A percentile compares a stretch with the other conserved stretches of the same genome.
phyloP scores from a whole-genome alignment of 1,140 invertebrate species.

The Bombus haemorrhoidalis region DNA sequence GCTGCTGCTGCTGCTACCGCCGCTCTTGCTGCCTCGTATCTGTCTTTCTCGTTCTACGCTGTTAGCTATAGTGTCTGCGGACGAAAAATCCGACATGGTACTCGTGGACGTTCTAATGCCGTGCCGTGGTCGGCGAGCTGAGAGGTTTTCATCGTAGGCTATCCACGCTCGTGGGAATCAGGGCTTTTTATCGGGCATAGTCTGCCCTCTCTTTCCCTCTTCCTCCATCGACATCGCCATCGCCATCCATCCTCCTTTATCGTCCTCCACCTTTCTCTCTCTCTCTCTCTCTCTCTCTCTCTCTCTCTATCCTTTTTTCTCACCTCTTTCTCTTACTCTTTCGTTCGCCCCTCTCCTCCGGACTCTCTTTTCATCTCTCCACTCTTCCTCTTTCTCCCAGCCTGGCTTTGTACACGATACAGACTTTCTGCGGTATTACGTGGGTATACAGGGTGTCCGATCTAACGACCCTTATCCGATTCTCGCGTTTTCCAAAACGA shows the following conservation, averaged over 20 bases:
- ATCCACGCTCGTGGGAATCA: conserved; percentile 70
- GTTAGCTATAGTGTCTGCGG: conserved; percentile 27
- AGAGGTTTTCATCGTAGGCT: conserved; percentile 67
- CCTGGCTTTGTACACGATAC: conserved; percentile 50
- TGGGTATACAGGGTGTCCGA: conserved; percentile 41
- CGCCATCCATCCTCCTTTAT: not conserved
- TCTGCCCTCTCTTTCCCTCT: conserved; percentile 32
- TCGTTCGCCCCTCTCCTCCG: not conserved
- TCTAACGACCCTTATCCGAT: conserved; percentile 49
- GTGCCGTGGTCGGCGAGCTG: conserved; percentile 51
- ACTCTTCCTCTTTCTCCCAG: conserved; percentile 29
- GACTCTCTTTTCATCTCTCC: conserved; percentile 33
- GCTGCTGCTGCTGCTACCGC: not conserved
- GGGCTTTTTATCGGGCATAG: conserved; percentile 69
- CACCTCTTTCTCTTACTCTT: conserved; percentile 32
- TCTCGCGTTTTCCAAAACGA: conserved; percentile 28
- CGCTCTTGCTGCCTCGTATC: not conserved
- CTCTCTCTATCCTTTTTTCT: conserved; percentile 19
- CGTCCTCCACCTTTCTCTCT: not conserved
- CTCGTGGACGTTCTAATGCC: conserved; percentile 57
- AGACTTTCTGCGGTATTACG: conserved; percentile 47
- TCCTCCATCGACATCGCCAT: not conserved
- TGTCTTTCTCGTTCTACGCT: not conserved
- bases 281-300: too few relatives aligned
- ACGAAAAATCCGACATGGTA: conserved; percentile 53